These are phyloP conservation scores for Phoxinus phoxinus DNA, from an alignment of 2,113 vertebrate species.

Conservation along the genomic window DNA sequence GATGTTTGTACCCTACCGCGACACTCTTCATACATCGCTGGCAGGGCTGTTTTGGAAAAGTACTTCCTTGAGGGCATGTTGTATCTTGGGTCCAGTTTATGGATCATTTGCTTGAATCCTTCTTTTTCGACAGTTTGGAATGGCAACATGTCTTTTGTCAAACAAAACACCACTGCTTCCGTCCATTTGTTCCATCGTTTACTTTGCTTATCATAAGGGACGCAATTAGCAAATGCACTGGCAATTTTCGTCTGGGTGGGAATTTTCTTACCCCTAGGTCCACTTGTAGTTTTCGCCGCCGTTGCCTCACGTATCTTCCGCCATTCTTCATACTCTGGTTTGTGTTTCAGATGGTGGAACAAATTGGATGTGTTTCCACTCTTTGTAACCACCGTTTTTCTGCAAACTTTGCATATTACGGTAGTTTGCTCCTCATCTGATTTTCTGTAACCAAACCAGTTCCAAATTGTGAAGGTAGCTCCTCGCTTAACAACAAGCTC, in stretches of 20 bases:
- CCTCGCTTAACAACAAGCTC: constrained; percentile 2
- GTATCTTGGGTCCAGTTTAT: too few relatives aligned
- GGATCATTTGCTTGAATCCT: too few relatives aligned
- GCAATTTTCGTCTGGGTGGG: neutral
- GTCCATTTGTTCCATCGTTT: too few relatives aligned
- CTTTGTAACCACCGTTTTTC: neutral
- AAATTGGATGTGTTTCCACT: neutral
- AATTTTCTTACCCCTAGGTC: neutral
- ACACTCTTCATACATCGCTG: too few relatives aligned
- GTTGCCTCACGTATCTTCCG: neutral
- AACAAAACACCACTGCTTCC: too few relatives aligned
- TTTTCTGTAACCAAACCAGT: neutral
- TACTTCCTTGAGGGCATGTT: too few relatives aligned
- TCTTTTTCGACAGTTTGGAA: too few relatives aligned
- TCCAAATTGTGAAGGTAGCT: neutral
- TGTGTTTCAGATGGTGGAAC: too few relatives aligned
- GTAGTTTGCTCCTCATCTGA: neutral
- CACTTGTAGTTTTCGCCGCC: too few relatives aligned
- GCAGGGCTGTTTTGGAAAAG: too few relatives aligned
- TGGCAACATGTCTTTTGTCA: too few relatives aligned
- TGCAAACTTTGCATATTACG: neutral
- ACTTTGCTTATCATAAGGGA: neutral
- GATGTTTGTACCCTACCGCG: too few relatives aligned
- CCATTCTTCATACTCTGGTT: neutral
- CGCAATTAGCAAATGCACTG: neutral